Base-by-base conservation (phyloP, 2,113 vertebrate species). In the Neopipo cinnamomea region DNA sequence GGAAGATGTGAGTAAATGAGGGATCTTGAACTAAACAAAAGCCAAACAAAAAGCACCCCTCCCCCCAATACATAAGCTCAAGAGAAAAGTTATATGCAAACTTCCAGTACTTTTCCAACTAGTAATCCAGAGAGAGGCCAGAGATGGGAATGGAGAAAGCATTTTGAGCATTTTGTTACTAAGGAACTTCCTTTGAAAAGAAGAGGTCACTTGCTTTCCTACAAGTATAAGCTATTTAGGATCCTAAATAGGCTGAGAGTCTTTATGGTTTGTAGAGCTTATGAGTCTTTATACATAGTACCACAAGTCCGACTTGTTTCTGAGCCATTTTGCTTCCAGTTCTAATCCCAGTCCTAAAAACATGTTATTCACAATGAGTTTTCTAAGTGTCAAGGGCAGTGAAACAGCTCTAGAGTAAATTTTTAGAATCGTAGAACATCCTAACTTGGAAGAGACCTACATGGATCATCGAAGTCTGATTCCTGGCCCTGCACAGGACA, bases 11-110 rank as follows among this genome's bases (percentile, higher is more conserved):
- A 67, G 17, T 63, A 42, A 66, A 84, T 14, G 14, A 35, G 10
- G 17, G 17, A 35, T 88, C 65, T 55, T 50, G 46, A 86, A 67
- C 19, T 79, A 63, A 52, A 21, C 2, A 14, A 33, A 71, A 81
- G 28, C 2, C 6, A 35, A 33, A 41, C 4, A 52, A 39, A 77
- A 63, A 28, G 0, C 2, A 59, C 3, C 3, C 10, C 33, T 14
- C 3, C 9, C 6, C 0, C 15, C 47, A 37, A 6, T n/a, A 10
- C 3, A 3, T 55, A 8, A 74, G 31, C 37, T n/a, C 9, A 62
- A 8, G 9, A 79, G 41, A 35, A 46, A 52, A 65, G n/a, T 65
- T 72, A 25, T 16, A 25, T 9, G 12, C 15, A 37, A 35, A 61
- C 18, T 35, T 49, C 2, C 24, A 25, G 12, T 79, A 24, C 79